Evolutionary conservation across 1,140 invertebrate species (phyloP), one percentile per base, ranked within the genome.

Genomic region (Tigriopus japonicus): DNA sequence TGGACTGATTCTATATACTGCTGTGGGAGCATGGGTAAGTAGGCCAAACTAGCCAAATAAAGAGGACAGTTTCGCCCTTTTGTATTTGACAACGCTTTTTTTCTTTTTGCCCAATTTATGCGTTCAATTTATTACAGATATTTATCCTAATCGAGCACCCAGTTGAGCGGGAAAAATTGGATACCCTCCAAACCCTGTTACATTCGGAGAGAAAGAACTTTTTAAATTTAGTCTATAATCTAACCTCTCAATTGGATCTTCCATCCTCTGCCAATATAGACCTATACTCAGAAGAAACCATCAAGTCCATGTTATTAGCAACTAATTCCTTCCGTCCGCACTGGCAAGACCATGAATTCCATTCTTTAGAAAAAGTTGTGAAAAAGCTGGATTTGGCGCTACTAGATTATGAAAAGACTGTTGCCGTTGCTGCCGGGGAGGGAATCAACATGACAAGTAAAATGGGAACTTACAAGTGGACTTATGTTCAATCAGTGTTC

Each of bases 1-100:
- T 1, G 59, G 59, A 19, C 49, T 61, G 13, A 54, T 61, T n/a
- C 24, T 53, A 12, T 61, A 61, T 54, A 61, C 59, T 24, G 42
- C 43, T 12, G 19, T 61, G 12, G 59, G 59, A 53, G 59, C 59
- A 17, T 52, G 21, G 59, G 59, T 61, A 51, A 19, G 58, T 49
- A 28, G 24, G 6, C 6, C 14, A 7, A 21, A 54, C 10, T 13
- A 19, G 9, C 10, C 9, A 52, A 13, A 52, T 10, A 52, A 52
- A 52, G 51, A 52, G 19, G 19, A 19, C 12, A 52, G 19, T 13
- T 19, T 13, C 51, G 9, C 19, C 19, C 9, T 52, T 52, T 10
- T 13, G 19, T 10, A 19, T 52, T 19, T 13, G 12, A 19, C 51
- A 23, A 12, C 21, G 10, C 52, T 10, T 53, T n/a, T 53, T 12